Evolutionary conservation across 1,140 invertebrate species (phyloP).

Genomic region (Lordiphosa clarofinis): DNA sequence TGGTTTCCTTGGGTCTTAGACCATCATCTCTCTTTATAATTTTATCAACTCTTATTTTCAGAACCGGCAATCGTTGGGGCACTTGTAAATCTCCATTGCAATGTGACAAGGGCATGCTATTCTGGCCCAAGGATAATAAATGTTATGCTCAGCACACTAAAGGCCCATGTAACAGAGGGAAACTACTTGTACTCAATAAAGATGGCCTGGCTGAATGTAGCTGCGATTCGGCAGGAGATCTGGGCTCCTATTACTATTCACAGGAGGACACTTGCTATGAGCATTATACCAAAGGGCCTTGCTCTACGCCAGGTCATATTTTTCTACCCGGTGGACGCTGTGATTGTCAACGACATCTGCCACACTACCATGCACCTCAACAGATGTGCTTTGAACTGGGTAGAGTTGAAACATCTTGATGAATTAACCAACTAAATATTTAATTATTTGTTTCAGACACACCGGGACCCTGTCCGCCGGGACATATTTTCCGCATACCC

Average conservation of each 20-base stretch:
- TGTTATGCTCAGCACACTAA: conserved; percentile 85
- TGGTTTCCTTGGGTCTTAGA: too few relatives aligned
- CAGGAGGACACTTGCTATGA: conserved; percentile 85
- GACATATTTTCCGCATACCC: conserved; percentile 84
- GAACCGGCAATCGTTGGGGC: conserved; percentile 82
- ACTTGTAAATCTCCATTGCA: conserved; percentile 83
- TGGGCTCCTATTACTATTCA: conserved; percentile 81
- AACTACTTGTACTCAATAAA: conserved; percentile 82
- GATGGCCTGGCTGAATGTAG: conserved; percentile 83
- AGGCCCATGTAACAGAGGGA: conserved; percentile 88
- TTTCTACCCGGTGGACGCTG: conserved; percentile 87
- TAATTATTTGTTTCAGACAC: conserved; percentile 80
- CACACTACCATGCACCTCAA: conserved; percentile 86
- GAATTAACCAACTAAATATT: neutral
- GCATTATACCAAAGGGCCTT: conserved; percentile 88
- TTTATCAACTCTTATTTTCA: conserved; percentile 5
- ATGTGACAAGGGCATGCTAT: conserved; percentile 83
- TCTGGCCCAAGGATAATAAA: conserved; percentile 86
- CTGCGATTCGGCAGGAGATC: conserved; percentile 80
- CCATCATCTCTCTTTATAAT: too few relatives aligned
- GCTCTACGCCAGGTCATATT: conserved; percentile 85
- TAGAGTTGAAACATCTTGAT: conserved; percentile 70
- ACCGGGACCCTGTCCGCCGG: conserved; percentile 85
- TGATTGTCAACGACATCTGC: conserved; percentile 85
- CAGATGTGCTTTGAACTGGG: conserved; percentile 88